Conservation (phyloP, 2,113 vertebrate genomes). For the Hippopotamus amphibius region DNA sequence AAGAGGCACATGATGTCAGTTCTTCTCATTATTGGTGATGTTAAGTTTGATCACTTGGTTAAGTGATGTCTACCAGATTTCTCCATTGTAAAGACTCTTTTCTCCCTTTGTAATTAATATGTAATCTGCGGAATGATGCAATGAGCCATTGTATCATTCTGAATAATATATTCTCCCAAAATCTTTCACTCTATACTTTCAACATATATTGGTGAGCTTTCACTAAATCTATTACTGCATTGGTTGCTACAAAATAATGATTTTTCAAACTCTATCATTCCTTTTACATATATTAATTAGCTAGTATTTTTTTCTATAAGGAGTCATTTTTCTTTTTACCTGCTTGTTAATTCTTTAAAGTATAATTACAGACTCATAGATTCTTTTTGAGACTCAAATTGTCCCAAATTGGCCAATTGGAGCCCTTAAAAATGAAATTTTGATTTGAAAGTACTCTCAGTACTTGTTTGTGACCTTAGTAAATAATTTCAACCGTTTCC, state of each 20-base stretch:
- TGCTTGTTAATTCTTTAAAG: background rate
- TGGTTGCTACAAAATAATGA: background rate
- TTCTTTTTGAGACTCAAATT: background rate
- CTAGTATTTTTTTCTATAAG: slow-evolving; percentile 22
- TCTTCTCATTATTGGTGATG: background rate
- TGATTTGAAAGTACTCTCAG: background rate
- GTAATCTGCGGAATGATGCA: background rate
- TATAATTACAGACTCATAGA: background rate
- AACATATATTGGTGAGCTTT: background rate
- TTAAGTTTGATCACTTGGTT: background rate
- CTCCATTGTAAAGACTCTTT: background rate
- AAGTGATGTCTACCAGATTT: background rate
- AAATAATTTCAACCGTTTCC: background rate
- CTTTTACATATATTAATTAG: background rate
- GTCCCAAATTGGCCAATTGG: background rate
- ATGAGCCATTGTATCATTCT: background rate
- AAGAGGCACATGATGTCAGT: background rate
- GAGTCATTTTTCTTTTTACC: background rate
- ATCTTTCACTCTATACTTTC: background rate
- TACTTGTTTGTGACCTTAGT: slow-evolving; percentile 22
- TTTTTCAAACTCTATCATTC: background rate
- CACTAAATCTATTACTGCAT: background rate
- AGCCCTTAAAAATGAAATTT: slow-evolving; percentile 36
- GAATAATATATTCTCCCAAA: slow-evolving; percentile 41
- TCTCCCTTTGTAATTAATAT: background rate